phyloP scores from a whole-genome alignment of 1,140 invertebrate species.

The Polyergus mexicanus region DNA sequence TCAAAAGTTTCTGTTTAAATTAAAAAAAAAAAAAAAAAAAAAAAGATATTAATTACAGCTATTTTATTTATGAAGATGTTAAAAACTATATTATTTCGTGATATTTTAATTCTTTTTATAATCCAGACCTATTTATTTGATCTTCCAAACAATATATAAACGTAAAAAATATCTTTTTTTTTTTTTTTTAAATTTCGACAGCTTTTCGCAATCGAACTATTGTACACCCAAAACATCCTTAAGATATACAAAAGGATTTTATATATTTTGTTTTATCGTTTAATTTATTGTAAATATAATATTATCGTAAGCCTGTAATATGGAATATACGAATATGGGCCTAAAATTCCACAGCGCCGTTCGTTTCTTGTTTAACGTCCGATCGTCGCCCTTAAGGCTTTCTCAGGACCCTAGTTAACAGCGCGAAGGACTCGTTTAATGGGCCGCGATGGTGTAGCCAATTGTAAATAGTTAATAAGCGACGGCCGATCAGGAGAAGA shows the following conservation, averaged over 20 bases:
- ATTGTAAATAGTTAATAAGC: conserved; percentile 81
- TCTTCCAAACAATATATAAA: too few relatives aligned
- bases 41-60: too few relatives aligned
- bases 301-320: background rate
- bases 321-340: background rate
- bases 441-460: conserved; percentile 65
- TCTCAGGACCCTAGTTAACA: conserved; percentile 29
- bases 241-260: conserved; percentile 5
- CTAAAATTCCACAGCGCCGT: background rate
- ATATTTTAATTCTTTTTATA: too few relatives aligned
- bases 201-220: too few relatives aligned
- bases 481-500: conserved; percentile 63
- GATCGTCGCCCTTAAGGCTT: background rate
- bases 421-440: conserved; percentile 6
- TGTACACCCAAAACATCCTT: too few relatives aligned
- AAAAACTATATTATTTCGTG: too few relatives aligned
- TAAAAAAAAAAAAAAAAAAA: too few relatives aligned
- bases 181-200: too few relatives aligned
- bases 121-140: too few relatives aligned
- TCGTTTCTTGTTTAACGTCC: background rate
- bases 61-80: too few relatives aligned
- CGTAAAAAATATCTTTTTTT: too few relatives aligned
- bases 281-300: background rate
- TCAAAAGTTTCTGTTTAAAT: too few relatives aligned
- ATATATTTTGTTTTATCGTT: background rate